Base-by-base conservation (phyloP, 2,113 vertebrate genomes). In the Gadus macrocephalus region DNA sequence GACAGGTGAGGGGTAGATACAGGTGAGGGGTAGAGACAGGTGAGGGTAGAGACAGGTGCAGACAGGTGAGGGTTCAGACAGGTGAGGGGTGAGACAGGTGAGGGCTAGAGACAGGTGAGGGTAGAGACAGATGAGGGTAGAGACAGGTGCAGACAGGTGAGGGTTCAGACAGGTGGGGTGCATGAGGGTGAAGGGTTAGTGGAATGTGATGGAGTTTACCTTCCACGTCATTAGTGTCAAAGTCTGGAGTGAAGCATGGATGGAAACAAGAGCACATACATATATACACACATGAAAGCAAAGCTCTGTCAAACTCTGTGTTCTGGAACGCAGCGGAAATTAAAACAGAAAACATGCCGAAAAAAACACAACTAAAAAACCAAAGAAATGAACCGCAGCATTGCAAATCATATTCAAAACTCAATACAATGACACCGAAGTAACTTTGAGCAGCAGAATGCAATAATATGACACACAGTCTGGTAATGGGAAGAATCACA, bases 201-300 rank as follows among this genome's bases (percentile, higher is more conserved):
- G 83, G 74, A 87, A 86, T 71, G 76, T 77, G 65, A 74, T 82
- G 81, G 68, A 80, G 77, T 90, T 91, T 92, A 92, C 90, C 90
- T 92, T 90, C 90, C 84, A 89, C 63, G 77, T 90, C 90, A 90
- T 87, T 90, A 91, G 79, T 88, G 83, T 89, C 89, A 91, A 80
- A 85, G 84, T 90, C 89, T 92, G 79, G 87, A 86, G 87, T 91
- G 88, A 87, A 77, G 90, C 89, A 88, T 90, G 89, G 81, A 91
- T 91, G 89, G 89, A 89, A 84, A 89, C 86, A 90, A 88, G 86
- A 90, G 78, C 82, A 88, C 78, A 86, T 81, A 86, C 59, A 64
- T 58, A 64, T 78, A 86, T 71, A 85, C 67, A 87, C 68, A 84
- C 76, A 87, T 87, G 73, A 87, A 84, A 82, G 78, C 71, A 58